A percentile compares a stretch with the other conserved stretches of the same genome.
These are phyloP conservation scores for Cephus nigrinus DNA, from an alignment of 2,888 invertebrate genomes.

Conservation along the genomic window DNA sequence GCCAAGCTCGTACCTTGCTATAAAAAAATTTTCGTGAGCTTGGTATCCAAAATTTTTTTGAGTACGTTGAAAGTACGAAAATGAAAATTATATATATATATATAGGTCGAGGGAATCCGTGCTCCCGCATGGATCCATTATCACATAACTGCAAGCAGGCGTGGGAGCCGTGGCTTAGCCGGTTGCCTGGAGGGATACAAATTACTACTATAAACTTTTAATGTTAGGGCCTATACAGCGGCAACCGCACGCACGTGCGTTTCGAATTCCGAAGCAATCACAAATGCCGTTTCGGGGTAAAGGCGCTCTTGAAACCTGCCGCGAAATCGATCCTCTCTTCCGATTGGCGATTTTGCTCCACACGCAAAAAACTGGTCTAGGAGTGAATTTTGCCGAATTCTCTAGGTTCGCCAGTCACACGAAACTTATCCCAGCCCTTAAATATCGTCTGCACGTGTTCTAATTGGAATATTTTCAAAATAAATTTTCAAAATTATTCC, in stretches of 20 bases:
- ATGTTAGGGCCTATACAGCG: conserved; percentile 32
- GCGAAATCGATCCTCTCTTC: background rate
- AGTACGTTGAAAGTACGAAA: background rate
- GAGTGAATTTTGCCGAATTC: background rate
- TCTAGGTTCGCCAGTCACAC: background rate
- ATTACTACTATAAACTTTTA: conserved; percentile 56
- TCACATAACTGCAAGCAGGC: conserved; percentile 45
- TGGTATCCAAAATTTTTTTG: background rate
- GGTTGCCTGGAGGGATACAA: conserved; percentile 38
- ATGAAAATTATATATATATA: background rate
- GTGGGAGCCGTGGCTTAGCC: conserved; percentile 43
- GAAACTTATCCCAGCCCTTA: background rate
- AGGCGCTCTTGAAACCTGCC: background rate
- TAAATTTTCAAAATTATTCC: background rate
- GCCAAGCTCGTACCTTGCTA: background rate
- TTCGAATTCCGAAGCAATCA: conserved; percentile 18
- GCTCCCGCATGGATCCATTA: conserved; percentile 33
- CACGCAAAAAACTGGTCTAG: background rate
- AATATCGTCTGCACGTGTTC: background rate
- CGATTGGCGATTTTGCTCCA: background rate
- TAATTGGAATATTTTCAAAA: background rate
- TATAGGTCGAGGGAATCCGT: background rate
- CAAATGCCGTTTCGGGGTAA: background rate
- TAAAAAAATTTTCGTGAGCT: background rate
- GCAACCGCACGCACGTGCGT: conserved; percentile 42